phyloP scores from a whole-genome alignment of 37 sponge, comb jelly and placozoan species.

The Crambe crambe region DNA sequence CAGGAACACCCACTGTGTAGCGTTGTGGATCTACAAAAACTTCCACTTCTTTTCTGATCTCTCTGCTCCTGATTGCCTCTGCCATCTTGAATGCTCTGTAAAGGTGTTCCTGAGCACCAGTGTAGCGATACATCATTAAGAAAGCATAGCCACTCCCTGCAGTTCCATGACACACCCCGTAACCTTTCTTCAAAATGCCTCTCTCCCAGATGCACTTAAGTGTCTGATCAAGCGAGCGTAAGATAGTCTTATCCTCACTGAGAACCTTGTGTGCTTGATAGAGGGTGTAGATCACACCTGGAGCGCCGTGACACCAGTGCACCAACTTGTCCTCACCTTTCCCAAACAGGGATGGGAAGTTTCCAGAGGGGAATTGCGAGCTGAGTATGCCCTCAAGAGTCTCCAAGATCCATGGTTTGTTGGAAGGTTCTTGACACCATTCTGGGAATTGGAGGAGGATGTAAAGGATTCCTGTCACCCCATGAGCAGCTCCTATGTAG shows the following conservation, averaged over 20 bases:
- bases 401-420: slow-evolving; percentile 16
- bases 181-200: slow-evolving; percentile 75
- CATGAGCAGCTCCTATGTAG: slow-evolving; percentile 77
- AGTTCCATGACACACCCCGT: slow-evolving; percentile 75
- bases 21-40: slow-evolving; percentile 20
- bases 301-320: slow-evolving; percentile 90
- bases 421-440: slow-evolving; percentile 22
- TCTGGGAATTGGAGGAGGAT: slow-evolving; percentile 51
- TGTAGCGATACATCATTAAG: slow-evolving; percentile 45
- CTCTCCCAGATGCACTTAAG: slow-evolving; percentile 65
- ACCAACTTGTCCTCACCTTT: slow-evolving; percentile 43
- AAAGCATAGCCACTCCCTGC: slow-evolving; percentile 84
- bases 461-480: slow-evolving; percentile 56
- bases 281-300: slow-evolving; percentile 62
- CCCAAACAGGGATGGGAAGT: slow-evolving; percentile 38
- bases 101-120: slow-evolving; percentile 33
- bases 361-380: slow-evolving; percentile 53
- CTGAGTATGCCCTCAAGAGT: slow-evolving; percentile 59
- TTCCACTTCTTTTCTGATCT: slow-evolving; percentile 9
- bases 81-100: slow-evolving; percentile 52
- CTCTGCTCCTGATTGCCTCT: slow-evolving; percentile 16
- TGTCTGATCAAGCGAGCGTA: slow-evolving; percentile 30
- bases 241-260: slow-evolving; percentile 29
- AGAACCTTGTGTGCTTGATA: slow-evolving; percentile 50
- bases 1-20: slow-evolving; percentile 24